These are phyloP conservation scores for Palaemon carinicauda DNA, from an alignment of 1,140 invertebrate species.

Conservation along the genomic window DNA sequence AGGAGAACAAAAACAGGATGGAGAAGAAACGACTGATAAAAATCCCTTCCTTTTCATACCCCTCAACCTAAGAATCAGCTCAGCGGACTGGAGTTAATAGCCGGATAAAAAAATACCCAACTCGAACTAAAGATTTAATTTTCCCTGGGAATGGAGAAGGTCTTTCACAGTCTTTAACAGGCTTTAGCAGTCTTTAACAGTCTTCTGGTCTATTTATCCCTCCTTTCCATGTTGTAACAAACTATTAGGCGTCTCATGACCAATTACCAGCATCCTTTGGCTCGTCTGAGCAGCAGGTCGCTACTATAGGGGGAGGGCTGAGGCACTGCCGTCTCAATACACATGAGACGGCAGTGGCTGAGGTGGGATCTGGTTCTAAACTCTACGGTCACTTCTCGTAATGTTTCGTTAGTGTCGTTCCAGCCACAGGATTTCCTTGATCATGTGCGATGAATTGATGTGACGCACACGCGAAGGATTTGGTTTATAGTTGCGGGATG, in stretches of 20 bases:
- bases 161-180: neutral
- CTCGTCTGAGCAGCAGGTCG: neutral
- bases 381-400: neutral
- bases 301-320: too few species aligned
- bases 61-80: too few species aligned
- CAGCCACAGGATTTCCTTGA: too few species aligned
- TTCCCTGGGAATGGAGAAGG: too few species aligned
- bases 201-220: conserved; percentile 13
- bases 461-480: neutral
- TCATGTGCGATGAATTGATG: neutral
- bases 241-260: conserved; percentile 19
- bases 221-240: conserved; percentile 31
- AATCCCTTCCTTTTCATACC: too few species aligned
- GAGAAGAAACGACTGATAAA: too few species aligned
- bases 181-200: too few species aligned
- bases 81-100: neutral
- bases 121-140: neutral
- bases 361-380: neutral
- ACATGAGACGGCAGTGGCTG: too few species aligned
- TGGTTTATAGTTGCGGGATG: neutral
- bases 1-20: neutral
- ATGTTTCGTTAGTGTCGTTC: neutral
- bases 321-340: too few species aligned
- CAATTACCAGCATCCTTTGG: neutral
- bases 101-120: too few species aligned